phyloP scores from a whole-genome alignment of 2,888 invertebrate genomes.

The Hedychridium roseum region DNA sequence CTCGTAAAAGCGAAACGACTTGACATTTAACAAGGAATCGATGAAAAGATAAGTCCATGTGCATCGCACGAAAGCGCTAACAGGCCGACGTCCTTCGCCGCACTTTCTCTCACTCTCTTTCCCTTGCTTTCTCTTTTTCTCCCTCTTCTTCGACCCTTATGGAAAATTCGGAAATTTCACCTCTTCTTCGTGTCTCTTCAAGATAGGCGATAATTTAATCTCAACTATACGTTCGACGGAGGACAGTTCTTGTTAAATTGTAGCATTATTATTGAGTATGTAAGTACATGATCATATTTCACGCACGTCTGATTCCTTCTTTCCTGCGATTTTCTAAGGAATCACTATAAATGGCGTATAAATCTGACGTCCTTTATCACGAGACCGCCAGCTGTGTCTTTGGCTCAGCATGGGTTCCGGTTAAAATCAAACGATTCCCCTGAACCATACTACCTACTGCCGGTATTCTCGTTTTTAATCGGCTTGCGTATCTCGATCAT shows the following conservation, averaged over 20 bases:
- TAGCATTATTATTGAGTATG: too few species aligned
- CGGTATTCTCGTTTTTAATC: slow-evolving; percentile 1
- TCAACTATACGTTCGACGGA: too few species aligned
- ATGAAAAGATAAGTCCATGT: slow-evolving; percentile 39
- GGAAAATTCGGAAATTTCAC: too few species aligned
- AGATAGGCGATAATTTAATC: too few species aligned
- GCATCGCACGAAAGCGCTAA: slow-evolving; percentile 36
- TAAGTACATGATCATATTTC: too few species aligned
- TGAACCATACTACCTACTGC: too few species aligned
- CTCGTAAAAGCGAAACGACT: slow-evolving; percentile 42
- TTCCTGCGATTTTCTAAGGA: slow-evolving; percentile 5
- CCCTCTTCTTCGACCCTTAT: too few species aligned
- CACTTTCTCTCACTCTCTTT: slow-evolving; percentile 10
- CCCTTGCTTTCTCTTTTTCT: slow-evolving; percentile 1
- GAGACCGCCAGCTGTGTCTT: not conserved
- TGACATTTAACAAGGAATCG: slow-evolving; percentile 45
- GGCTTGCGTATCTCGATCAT: slow-evolving; percentile 10
- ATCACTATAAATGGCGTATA: slow-evolving; percentile 7
- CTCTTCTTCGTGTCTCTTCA: too few species aligned
- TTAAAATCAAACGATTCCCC: not conserved
- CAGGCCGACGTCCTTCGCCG: slow-evolving; percentile 15
- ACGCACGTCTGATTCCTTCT: not conserved
- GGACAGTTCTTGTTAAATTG: too few species aligned
- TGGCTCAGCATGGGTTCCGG: too few species aligned
- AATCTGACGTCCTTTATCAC: not conserved